phyloP scores from a whole-genome alignment of 2,888 invertebrate genomes.

The Tenthredo distinguenda region DNA sequence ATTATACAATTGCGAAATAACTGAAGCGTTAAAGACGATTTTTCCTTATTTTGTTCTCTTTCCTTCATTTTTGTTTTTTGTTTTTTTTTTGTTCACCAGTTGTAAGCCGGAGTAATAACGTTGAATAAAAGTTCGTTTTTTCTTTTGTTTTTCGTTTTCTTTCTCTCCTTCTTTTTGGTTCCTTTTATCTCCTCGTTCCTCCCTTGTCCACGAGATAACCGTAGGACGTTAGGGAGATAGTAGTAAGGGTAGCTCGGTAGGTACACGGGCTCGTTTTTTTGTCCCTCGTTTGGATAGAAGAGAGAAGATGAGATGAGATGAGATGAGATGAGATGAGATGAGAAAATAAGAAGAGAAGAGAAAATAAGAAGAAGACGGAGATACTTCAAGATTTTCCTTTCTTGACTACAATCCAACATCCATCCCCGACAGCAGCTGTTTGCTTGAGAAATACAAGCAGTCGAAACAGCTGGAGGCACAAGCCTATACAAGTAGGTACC shows the following conservation, averaged over 20 bases:
- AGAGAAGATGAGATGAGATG: background rate
- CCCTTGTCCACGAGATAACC: background rate
- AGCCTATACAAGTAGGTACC: background rate
- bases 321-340: background rate
- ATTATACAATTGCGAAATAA: background rate
- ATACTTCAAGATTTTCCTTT: background rate
- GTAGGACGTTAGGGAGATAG: slow-evolving; percentile 2
- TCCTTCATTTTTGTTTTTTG: too few species aligned
- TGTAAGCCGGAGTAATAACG: slow-evolving; percentile 36
- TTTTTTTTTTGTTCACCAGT: background rate
- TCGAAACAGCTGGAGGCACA: background rate
- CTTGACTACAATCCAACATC: slow-evolving; percentile 2
- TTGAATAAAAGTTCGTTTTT: slow-evolving; percentile 9
- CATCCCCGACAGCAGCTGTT: background rate
- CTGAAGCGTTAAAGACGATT: slow-evolving; percentile 25
- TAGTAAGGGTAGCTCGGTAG: background rate
- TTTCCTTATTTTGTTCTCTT: background rate
- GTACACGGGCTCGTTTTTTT: background rate
- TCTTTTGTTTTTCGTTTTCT: background rate
- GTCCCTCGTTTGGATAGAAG: background rate
- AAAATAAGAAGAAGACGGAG: background rate
- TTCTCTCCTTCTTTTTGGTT: background rate
- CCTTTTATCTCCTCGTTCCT: background rate
- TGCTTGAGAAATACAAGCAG: slow-evolving; percentile 2
- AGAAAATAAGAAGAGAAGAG: background rate